These are phyloP conservation scores for Marmota monax DNA, from an alignment of 2,113 vertebrate species.

Conservation along the genomic window DNA sequence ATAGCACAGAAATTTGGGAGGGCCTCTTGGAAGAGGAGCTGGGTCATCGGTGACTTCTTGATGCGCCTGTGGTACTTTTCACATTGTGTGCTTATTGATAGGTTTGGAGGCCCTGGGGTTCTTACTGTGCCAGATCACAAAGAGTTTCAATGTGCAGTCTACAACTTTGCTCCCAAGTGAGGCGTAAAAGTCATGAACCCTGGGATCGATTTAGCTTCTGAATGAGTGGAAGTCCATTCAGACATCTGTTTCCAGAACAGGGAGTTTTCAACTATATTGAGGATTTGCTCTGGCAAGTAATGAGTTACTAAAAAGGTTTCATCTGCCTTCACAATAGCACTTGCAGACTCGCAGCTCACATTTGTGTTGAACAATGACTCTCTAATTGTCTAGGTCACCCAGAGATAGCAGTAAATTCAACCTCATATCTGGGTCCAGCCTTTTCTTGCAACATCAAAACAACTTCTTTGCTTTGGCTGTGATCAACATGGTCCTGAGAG, in stretches of 20 bases:
- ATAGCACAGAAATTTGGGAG: neutral
- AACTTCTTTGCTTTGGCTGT: neutral
- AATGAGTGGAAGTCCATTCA: neutral
- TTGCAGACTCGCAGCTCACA: neutral
- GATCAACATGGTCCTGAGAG: neutral
- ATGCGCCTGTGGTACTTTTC: neutral
- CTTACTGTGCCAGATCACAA: neutral
- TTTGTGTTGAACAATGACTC: neutral
- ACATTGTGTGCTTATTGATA: neutral
- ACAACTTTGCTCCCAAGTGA: neutral
- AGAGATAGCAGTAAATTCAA: neutral
- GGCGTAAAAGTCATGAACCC: neutral
- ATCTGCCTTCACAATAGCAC: neutral
- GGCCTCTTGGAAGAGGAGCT: neutral
- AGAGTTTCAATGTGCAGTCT: neutral
- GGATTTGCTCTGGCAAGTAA: neutral
- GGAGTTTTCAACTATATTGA: neutral
- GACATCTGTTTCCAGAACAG: neutral
- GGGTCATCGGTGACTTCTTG: neutral
- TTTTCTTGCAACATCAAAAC: neutral
- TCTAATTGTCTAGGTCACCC: too few species aligned
- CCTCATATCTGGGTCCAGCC: neutral
- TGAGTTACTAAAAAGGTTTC: neutral
- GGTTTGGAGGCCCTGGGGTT: neutral
- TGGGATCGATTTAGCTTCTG: neutral